phyloP scores from a whole-genome alignment of 2,888 invertebrate genomes.

The Drosophila gaucha region DNA sequence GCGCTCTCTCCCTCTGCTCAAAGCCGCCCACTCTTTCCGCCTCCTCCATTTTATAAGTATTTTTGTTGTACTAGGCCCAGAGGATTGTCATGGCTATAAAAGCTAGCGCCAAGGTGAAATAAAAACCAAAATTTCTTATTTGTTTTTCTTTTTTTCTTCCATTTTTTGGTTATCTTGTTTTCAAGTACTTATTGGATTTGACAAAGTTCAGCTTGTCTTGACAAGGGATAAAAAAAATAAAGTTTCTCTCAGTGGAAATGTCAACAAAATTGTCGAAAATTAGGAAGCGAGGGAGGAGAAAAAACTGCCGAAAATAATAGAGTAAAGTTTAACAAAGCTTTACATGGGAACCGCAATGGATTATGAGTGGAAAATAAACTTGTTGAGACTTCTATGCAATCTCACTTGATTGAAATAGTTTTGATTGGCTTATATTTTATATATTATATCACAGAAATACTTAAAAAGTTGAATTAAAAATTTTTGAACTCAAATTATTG shows the following conservation, averaged over 20 bases:
- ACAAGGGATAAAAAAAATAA: slow-evolving; percentile 6
- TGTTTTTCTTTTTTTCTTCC: slow-evolving; percentile 14
- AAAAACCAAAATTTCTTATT: slow-evolving; percentile 33
- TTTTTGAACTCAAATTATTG: too few species aligned
- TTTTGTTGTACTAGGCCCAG: slow-evolving; percentile 11
- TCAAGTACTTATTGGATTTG: slow-evolving; percentile 67
- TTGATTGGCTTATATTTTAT: background rate
- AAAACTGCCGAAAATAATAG: background rate
- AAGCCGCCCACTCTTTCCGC: slow-evolving; percentile 4
- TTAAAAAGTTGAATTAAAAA: too few species aligned
- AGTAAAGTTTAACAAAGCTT: background rate
- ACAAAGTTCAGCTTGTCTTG: slow-evolving; percentile 41
- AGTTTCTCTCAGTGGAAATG: slow-evolving; percentile 19
- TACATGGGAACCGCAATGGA: background rate
- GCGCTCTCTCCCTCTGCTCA: background rate
- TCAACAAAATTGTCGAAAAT: slow-evolving; percentile 20
- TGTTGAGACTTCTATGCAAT: background rate
- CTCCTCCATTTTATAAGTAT: slow-evolving; percentile 14
- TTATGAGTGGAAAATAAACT: slow-evolving; percentile 5
- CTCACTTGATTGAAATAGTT: background rate
- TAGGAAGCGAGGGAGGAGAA: background rate
- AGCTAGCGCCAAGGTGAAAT: slow-evolving; percentile 49
- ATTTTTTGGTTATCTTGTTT: slow-evolving; percentile 27
- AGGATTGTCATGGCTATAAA: slow-evolving; percentile 26
- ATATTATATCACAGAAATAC: too few species aligned